Evolutionary conservation across 1,140 invertebrate genomes (phyloP).

Genomic region (Adelges cooleyi): DNA sequence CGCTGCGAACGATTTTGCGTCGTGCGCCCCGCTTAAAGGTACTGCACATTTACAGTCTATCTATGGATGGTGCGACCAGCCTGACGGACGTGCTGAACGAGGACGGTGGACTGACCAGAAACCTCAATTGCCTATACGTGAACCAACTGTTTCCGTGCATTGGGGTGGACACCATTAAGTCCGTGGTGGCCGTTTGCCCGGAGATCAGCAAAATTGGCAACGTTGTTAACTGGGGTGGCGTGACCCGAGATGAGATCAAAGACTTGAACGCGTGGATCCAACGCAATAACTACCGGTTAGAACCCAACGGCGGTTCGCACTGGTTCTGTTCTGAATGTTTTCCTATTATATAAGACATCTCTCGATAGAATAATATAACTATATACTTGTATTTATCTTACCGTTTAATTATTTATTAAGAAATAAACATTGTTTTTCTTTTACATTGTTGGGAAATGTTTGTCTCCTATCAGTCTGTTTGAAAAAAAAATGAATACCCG

Average conservation of each 20-base stretch:
- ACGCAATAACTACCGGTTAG: conserved; percentile 40
- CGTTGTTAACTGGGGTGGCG: conserved; percentile 40
- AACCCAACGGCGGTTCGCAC: conserved; percentile 40
- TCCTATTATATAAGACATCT: conserved; percentile 30
- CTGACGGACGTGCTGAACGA: conserved; percentile 30
- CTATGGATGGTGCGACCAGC: conserved; percentile 33
- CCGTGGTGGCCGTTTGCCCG: conserved; percentile 38
- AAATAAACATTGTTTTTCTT: too few species aligned
- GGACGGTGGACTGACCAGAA: conserved; percentile 6
- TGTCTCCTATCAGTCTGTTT: too few species aligned
- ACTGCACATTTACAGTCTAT: conserved; percentile 38
- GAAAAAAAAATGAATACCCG: too few species aligned
- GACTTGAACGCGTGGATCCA: conserved; percentile 37
- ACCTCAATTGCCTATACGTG: conserved; percentile 40
- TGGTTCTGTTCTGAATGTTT: conserved; percentile 42
- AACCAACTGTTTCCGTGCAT: conserved; percentile 39
- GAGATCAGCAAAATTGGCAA: conserved; percentile 40
- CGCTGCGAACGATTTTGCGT: conserved; percentile 38
- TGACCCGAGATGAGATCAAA: conserved; percentile 39
- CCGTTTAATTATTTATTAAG: too few species aligned
- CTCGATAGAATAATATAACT: too few species aligned
- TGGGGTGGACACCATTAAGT: conserved; percentile 37
- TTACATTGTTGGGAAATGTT: too few species aligned
- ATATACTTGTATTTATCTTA: too few species aligned
- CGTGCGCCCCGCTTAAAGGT: conserved; percentile 38